phyloP scores from a whole-genome alignment of 64 coral and sea anemone genomes.

The Catalaphyllia jardinei region DNA sequence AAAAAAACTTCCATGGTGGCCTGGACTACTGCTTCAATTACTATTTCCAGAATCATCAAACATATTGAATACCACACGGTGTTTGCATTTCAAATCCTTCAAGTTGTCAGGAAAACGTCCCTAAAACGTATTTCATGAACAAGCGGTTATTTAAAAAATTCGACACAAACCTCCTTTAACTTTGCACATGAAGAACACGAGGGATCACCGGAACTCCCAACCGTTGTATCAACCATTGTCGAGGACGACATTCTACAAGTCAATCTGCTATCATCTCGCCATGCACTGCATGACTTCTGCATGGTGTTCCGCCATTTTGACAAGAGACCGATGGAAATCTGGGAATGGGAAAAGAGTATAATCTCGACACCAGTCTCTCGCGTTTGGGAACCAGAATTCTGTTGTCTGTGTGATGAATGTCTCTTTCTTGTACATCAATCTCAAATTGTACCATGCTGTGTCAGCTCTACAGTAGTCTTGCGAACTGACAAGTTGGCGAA shows the following conservation, averaged over 20 bases:
- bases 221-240: not conserved
- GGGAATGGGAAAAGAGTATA: not conserved
- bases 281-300: no score
- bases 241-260: not conserved
- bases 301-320: constrained; percentile 2
- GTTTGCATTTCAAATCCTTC: not conserved
- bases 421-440: no score
- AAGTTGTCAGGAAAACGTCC: not conserved
- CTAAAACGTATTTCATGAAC: not conserved
- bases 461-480: no score
- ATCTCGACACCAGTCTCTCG: not conserved
- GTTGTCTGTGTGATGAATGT: no score
- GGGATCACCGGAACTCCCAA: not conserved
- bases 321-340: not conserved
- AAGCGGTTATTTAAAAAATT: not conserved
- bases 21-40: no score
- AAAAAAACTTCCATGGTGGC: no score
- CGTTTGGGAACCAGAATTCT: no score
- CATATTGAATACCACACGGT: no score
- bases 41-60: no score
- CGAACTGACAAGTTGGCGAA: no score
- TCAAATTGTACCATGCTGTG: no score
- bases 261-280: not conserved
- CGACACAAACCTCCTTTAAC: constrained; percentile 10
- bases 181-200: constrained; percentile 38